phyloP scores from a whole-genome alignment of 2,797 vertebrate genomes.

The Limosa lapponica region DNA sequence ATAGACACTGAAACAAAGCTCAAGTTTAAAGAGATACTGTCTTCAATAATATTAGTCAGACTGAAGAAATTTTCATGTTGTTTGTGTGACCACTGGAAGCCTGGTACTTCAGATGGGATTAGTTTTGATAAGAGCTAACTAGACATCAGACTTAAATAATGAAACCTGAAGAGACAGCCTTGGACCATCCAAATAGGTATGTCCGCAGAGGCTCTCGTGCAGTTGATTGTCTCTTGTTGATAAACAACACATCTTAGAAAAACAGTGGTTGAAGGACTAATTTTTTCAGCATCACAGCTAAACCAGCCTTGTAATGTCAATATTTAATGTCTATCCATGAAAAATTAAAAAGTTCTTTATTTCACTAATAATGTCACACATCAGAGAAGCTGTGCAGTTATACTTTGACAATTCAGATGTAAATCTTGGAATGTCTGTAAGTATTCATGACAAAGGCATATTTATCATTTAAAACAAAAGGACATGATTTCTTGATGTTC shows the following conservation, averaged over 20 bases:
- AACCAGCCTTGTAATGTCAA: slow-evolving; percentile 49
- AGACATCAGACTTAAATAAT: slow-evolving; percentile 73
- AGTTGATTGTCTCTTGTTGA: slow-evolving; percentile 62
- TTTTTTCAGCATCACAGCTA: slow-evolving; percentile 52
- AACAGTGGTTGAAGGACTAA: slow-evolving; percentile 58
- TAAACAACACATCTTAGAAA: slow-evolving; percentile 72
- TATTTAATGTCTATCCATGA: slow-evolving; percentile 51
- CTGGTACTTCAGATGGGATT: slow-evolving; percentile 78
- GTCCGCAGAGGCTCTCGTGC: slow-evolving; percentile 53
- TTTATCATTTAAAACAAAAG: slow-evolving; percentile 79
- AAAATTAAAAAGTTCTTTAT: slow-evolving; percentile 74
- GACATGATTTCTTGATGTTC: slow-evolving; percentile 68
- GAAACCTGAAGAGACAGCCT: slow-evolving; percentile 75
- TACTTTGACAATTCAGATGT: slow-evolving; percentile 77
- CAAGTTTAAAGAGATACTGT: slow-evolving; percentile 62
- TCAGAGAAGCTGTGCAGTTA: slow-evolving; percentile 61
- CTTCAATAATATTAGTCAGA: slow-evolving; percentile 62
- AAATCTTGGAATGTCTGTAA: slow-evolving; percentile 70
- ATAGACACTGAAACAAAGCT: slow-evolving; percentile 55
- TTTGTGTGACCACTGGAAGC: slow-evolving; percentile 70
- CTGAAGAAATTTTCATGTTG: slow-evolving; percentile 67
- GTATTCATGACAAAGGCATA: slow-evolving; percentile 72
- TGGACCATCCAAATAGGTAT: slow-evolving; percentile 61
- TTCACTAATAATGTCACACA: slow-evolving; percentile 73
- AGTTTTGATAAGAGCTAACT: slow-evolving; percentile 79